Conservation (phyloP, 1,140 invertebrate genomes). For the Drosophila virilis region DNA sequence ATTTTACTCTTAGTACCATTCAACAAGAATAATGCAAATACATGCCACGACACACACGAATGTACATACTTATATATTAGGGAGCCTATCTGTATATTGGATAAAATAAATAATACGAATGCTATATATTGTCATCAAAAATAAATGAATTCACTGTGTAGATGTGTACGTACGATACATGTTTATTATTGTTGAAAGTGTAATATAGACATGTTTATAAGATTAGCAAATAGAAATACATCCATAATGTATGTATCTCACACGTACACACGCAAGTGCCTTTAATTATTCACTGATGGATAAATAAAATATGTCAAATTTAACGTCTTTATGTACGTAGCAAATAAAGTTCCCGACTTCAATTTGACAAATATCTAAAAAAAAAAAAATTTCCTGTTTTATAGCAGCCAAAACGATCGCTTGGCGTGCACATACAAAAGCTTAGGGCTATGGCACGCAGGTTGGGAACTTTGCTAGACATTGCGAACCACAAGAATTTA, state of each 20-base stretch:
- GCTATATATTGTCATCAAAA: slow-evolving; percentile 43
- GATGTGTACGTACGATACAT: neutral
- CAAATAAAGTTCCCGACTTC: slow-evolving; percentile 6
- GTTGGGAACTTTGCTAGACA: slow-evolving; percentile 30
- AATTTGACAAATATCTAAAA: neutral
- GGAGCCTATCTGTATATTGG: slow-evolving; percentile 8
- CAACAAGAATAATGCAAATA: slow-evolving; percentile 56
- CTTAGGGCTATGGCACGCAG: slow-evolving; percentile 18
- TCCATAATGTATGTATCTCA: neutral
- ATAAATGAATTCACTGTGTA: slow-evolving; percentile 23
- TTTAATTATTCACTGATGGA: slow-evolving; percentile 5
- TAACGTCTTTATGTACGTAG: neutral
- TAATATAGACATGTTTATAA: slow-evolving; percentile 4
- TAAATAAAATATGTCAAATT: slow-evolving; percentile 3
- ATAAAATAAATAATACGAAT: slow-evolving; percentile 23
- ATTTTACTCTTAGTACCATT: slow-evolving; percentile 42
- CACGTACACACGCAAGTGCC: slow-evolving; percentile 25
- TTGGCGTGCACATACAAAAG: slow-evolving; percentile 3
- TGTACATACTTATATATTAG: neutral
- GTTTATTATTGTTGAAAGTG: neutral
- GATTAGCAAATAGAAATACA: slow-evolving; percentile 2
- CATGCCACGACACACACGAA: neutral
- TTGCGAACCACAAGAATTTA: slow-evolving; percentile 1
- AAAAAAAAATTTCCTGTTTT: neutral
- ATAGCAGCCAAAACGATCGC: slow-evolving; percentile 6